Percentiles rank a stretch among this genome's conserved stretches.
Evolutionary conservation across 2,888 invertebrate genomes (phyloP).

Genomic region (Parascotia fuliginaria): DNA sequence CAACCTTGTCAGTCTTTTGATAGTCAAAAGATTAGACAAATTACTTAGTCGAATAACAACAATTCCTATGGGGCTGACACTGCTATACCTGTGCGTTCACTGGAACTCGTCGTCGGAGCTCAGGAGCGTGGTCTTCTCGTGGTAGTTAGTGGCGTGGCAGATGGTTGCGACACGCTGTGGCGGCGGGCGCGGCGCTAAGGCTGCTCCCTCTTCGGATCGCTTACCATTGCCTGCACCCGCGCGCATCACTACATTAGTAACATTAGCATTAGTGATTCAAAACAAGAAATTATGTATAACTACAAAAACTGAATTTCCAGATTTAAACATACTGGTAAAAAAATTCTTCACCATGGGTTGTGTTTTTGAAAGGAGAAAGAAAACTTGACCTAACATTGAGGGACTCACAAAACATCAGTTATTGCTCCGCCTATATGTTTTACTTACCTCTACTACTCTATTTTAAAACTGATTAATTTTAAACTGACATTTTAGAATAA

Average conservation of each 20-base stretch:
- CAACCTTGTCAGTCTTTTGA: slow-evolving; percentile 22
- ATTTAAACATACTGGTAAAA: too few species aligned
- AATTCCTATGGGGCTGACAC: slow-evolving; percentile 16
- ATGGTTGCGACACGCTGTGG: slow-evolving; percentile 92
- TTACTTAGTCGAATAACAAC: slow-evolving; percentile 42
- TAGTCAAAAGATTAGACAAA: slow-evolving; percentile 27
- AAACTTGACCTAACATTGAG: too few species aligned
- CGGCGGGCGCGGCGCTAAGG: slow-evolving; percentile 86
- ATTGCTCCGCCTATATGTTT: too few species aligned
- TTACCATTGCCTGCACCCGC: slow-evolving; percentile 65
- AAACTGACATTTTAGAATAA: too few species aligned
- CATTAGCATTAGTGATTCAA: slow-evolving; percentile 3
- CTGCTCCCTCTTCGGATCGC: slow-evolving; percentile 75
- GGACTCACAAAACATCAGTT: too few species aligned
- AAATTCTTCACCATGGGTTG: too few species aligned
- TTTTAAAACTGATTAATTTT: too few species aligned
- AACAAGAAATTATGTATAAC: neutral
- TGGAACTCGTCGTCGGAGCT: slow-evolving; percentile 98
- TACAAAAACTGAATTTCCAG: neutral
- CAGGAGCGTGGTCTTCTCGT: slow-evolving; percentile 97
- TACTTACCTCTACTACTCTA: too few species aligned
- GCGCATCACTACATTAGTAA: slow-evolving; percentile 70
- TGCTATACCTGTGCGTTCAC: slow-evolving; percentile 69
- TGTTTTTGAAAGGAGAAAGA: too few species aligned
- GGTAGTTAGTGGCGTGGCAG: slow-evolving; percentile 91